Base-by-base conservation (phyloP, 2,113 vertebrate genomes). In the Pogona vitticeps region DNA sequence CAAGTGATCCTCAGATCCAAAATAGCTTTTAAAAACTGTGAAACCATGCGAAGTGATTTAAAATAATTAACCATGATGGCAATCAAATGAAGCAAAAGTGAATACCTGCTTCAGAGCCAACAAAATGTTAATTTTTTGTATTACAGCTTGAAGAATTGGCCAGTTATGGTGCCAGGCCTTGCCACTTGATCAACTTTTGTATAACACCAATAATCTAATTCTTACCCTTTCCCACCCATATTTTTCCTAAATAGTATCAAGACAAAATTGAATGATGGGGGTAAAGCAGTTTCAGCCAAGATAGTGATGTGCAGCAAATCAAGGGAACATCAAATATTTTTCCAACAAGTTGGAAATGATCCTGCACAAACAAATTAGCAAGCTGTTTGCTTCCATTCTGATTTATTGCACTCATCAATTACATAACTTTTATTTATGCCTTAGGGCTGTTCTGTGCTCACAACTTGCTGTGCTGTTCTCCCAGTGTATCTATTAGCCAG, bases 321-420 rank as follows among this genome's bases (percentile, higher is more conserved):
- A 2, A n/a, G 26, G 65, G 80, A 31, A 88, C 78, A 92, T 28
- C 83, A 90, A 56, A 46, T 85, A 82, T 5, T 82, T 93, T 83
- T 28, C 23, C 78, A 56, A 92, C 38, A 76, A 88, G 82, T 83
- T 91, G 84, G 87, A 94, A 94, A 93, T 68, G 93, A 94, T 94
- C 88, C 42, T 28, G 67, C 88, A 78, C 76, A 91, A 90, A 86
- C 90, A 91, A 72, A 92, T 94, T 95, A 95, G 92, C 72, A 91
- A 94, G 76, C 71, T 68, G 78, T 86, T 93, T 93, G 38, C 87
- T 94, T 92, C 85, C 80, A 91, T 88, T 90, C 88, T 92, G 91
- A 94, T 95, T 96, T 94, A 94, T 95, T 92, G 91, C 92, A 90
- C 88, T 91, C 92, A 94, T 95, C 95, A 95, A 94, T 95, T 95